Evolutionary conservation across 2,888 invertebrate genomes (phyloP), one percentile per base, ranked within the genome.

Genomic region (Agonopterix heracliana): DNA sequence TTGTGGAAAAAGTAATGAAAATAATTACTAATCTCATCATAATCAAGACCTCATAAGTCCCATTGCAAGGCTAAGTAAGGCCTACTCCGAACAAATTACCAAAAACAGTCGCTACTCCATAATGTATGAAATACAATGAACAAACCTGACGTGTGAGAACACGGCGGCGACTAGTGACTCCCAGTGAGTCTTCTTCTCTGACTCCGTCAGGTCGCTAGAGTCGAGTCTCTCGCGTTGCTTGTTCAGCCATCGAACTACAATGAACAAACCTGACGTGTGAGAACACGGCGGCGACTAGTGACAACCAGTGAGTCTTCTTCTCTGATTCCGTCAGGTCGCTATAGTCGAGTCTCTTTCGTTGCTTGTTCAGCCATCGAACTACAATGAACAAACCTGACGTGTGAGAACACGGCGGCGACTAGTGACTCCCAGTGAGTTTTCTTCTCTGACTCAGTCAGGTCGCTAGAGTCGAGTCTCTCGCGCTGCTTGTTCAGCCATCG

Each of bases 401-500:
- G 93, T 0, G 93, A 89, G 89, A 96, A 94, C 0, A 96, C 92
- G 43, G 92, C 91, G 44, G 92, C 90, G 0, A 96, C 93, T 0
- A 96, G 82, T 3, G 91, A 89, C 52, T 92, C 91, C 83, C 94
- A 91, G 54, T 92, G 91, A 3, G 81, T 68, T 51, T 91, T 90
- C 45, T 90, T 78, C 57, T 92, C 92, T 0, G 76, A 79, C 8
- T 83, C 85, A 0, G 70, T 69, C 4, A 89, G 64, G 0, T 81
- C 84, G 56, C 91, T 89, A 55, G 79, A 70, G 56, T 78, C 75
- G 41, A 83, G 49, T 34, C 90, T 84, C 46, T 90, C 88, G 54
- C 90, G 90, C 65, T 96, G 95, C 61, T 92, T 89, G 53, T 92
- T 89, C 52, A 97, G 74, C 97, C 97, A 98, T 10, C 91, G 90